Evolutionary conservation across 2,888 invertebrate species (phyloP), one percentile per base, ranked within the genome.

Genomic region (Erebia epiphron): DNA sequence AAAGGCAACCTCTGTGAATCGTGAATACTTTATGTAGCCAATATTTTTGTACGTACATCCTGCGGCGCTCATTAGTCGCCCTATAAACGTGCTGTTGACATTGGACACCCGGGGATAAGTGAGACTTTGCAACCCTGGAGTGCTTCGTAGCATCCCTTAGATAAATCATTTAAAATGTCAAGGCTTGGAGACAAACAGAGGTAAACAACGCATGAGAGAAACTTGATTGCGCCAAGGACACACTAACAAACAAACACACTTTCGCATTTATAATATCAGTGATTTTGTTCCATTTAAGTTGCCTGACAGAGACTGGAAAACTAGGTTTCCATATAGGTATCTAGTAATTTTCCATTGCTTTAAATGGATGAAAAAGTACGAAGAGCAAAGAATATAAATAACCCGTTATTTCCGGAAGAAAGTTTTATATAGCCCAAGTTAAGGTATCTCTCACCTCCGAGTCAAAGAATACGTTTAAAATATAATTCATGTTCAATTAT

Each of bases 401-500:
- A 21, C 21, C 21, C 14, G 9, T 21, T 62, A 49, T 14, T 14
- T 49, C 21, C 62, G 49, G 49, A 49, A 49, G 21, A 49, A 49
- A 62, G 49, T 62, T 62, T 62, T 49, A 21, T 49, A 62, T 21
- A 62, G 13, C 21, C 21, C 62, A 62, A 66, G 68, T 57, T 68
- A 66, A 69, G 63, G 67, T 58, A 62, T 64, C 67, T 69, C 63
- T 43, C 61, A 61, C 68, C 56, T 57, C n/a, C 21, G 46, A 70
- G 72, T 60, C 35, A 72, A 71, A 76, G 64, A 72, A 62, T 65
- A 74, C 68, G 73, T 73, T 74, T 74, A 74, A 35, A 35, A 71
- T 74, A 76, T 73, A 73, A 84, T 80, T 75, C 79, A 77, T 76
- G 85, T 89, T 87, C 87, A 89, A 89, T 89, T 86, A 89, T 83